phyloP scores from a whole-genome alignment of 2,113 vertebrate genomes.

The Phycodurus eques region DNA sequence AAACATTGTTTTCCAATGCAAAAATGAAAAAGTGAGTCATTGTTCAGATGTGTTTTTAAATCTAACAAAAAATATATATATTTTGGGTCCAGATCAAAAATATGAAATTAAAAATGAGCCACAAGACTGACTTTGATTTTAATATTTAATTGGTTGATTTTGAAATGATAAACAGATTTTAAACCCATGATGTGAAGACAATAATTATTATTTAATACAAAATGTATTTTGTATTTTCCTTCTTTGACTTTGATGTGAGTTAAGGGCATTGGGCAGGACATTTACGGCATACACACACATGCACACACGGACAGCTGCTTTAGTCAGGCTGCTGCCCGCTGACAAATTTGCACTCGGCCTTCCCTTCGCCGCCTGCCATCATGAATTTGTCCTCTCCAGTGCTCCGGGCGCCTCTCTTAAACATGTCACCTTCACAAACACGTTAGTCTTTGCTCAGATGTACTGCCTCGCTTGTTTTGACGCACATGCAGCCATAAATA shows the following conservation, averaged over 20 bases:
- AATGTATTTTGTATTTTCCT: not conserved
- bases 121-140: too few species aligned
- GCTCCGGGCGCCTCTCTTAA: slow-evolving; percentile 24
- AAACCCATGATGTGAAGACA: not conserved
- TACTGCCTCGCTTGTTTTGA: slow-evolving; percentile 1
- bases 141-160: too few species aligned
- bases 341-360: slow-evolving; percentile 1
- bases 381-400: slow-evolving; percentile 23
- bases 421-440: slow-evolving; percentile 27
- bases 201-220: not conserved
- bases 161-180: too few species aligned
- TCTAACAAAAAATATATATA: too few species aligned
- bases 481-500: not conserved
- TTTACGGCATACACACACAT: not conserved
- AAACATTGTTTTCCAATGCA: too few species aligned
- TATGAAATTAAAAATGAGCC: not conserved
- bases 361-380: slow-evolving; percentile 30
- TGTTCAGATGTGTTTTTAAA: too few species aligned
- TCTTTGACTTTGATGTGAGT: not conserved
- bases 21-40: too few species aligned
- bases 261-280: not conserved
- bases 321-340: slow-evolving; percentile 1
- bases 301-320: not conserved
- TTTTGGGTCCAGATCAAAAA: not conserved
- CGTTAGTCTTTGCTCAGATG: slow-evolving; percentile 3